These are phyloP conservation scores for Leptocoma aspasia DNA, from an alignment of 2,113 vertebrate genomes.

Conservation along the genomic window DNA sequence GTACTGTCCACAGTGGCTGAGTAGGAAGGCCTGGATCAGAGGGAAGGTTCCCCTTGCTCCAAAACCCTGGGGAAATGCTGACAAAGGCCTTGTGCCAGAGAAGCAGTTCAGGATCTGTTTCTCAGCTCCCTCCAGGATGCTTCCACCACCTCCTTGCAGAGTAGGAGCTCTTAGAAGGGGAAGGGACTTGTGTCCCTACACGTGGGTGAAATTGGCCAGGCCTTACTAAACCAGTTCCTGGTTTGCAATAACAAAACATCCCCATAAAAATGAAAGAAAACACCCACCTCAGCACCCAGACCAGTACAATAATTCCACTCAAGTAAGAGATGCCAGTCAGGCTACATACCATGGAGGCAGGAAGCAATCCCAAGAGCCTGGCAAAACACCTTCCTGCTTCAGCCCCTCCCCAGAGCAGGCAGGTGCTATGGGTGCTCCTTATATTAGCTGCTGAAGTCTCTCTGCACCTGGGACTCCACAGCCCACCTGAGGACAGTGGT, in stretches of 20 bases:
- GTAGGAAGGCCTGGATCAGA: neutral
- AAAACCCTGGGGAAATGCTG: neutral
- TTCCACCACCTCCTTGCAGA: neutral
- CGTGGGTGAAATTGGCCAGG: neutral
- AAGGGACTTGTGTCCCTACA: fast-evolving
- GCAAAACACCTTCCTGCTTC: neutral
- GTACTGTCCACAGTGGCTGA: neutral
- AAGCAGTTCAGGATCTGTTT: neutral
- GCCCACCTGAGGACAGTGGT: neutral
- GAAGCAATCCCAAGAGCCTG: neutral
- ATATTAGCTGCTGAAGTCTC: neutral
- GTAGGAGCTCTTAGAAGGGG: neutral
- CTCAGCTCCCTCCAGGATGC: neutral
- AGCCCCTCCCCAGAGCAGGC: fast-evolving
- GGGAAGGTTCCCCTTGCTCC: neutral
- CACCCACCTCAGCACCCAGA: neutral
- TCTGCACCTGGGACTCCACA: neutral
- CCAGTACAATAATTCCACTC: fast-evolving
- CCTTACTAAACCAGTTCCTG: neutral
- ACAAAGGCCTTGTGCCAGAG: neutral
- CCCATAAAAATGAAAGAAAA: neutral
- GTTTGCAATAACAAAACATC: neutral
- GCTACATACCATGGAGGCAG: fast-evolving
- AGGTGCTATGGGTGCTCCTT: neutral
- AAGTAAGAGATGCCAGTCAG: neutral